Conservation (phyloP, 1,140 invertebrate species). For the Caenorhabditis remanei region DNA sequence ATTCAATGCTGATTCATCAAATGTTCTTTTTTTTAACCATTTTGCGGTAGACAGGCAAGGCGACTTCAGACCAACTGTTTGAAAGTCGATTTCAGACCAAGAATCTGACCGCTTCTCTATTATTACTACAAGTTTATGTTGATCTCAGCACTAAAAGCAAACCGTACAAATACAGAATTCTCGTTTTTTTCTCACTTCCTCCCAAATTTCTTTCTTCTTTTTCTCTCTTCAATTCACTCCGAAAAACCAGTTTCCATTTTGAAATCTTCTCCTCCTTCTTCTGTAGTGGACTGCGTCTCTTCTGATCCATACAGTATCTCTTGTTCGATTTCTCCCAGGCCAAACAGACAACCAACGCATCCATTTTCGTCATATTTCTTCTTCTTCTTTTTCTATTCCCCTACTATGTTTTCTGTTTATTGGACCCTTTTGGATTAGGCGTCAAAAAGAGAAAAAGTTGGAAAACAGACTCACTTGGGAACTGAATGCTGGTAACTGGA, state of each 20-base stretch:
- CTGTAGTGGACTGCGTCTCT: conserved; percentile 13
- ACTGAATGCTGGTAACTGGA: not conserved
- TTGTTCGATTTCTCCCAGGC: not conserved
- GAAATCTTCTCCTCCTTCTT: conserved; percentile 15
- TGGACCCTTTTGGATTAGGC: conserved; percentile 4
- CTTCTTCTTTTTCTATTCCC: not conserved
- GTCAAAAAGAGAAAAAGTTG: conserved; percentile 5
- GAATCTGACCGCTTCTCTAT: no score
- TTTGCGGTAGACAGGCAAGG: no score
- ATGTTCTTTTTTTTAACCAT: no score
- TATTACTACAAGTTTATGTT: conserved; percentile 1
- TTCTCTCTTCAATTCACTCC: not conserved
- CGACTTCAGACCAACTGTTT: no score
- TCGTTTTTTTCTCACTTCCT: no score
- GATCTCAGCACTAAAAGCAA: not conserved
- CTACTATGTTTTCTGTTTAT: not conserved
- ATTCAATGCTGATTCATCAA: no score
- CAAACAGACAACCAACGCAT: not conserved
- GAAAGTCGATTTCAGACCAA: no score
- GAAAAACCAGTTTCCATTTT: conserved; percentile 32
- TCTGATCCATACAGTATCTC: not conserved
- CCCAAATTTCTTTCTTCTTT: not conserved
- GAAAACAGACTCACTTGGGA: conserved; percentile 8
- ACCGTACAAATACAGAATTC: not conserved
- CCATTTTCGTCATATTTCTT: conserved; percentile 48